phyloP scores from a whole-genome alignment of 2,888 invertebrate genomes.

The Sepiola atlantica region DNA sequence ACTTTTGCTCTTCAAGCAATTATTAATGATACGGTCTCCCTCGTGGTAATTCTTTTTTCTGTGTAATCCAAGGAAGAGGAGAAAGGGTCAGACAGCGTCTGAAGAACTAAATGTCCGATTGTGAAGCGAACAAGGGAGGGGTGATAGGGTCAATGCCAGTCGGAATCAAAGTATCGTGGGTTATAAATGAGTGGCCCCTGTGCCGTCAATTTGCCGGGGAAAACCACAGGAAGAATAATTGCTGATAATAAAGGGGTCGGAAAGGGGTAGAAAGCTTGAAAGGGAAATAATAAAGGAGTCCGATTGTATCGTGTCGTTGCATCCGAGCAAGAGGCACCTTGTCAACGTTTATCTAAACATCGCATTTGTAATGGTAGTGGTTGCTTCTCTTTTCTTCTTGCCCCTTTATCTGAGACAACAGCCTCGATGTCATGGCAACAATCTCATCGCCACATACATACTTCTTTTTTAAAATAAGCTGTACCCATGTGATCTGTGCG shows the following conservation, averaged over 20 bases:
- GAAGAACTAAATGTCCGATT: background rate
- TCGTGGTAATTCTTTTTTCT: background rate
- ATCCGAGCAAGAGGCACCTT: background rate
- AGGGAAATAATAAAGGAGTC: background rate
- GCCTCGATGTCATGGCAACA: background rate
- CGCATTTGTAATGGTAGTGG: background rate
- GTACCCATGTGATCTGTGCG: too few relatives aligned
- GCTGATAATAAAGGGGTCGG: background rate
- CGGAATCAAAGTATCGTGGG: background rate
- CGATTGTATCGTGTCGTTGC: background rate
- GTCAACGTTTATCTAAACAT: background rate
- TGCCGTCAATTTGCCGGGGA: background rate
- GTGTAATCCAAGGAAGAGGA: background rate
- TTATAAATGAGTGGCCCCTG: background rate
- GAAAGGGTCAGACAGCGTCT: background rate
- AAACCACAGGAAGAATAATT: slow-evolving; percentile 19
- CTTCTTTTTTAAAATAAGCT: background rate
- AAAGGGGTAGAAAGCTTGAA: background rate
- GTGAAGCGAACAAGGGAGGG: background rate
- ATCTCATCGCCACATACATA: background rate
- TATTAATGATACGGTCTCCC: background rate
- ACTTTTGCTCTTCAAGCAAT: background rate
- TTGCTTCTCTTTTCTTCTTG: too few relatives aligned
- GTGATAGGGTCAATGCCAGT: background rate
- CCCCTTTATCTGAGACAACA: background rate